Evolutionary conservation across 2,888 invertebrate genomes (phyloP), one percentile per base, ranked within the genome.

Genomic region (Lissonota sp.): DNA sequence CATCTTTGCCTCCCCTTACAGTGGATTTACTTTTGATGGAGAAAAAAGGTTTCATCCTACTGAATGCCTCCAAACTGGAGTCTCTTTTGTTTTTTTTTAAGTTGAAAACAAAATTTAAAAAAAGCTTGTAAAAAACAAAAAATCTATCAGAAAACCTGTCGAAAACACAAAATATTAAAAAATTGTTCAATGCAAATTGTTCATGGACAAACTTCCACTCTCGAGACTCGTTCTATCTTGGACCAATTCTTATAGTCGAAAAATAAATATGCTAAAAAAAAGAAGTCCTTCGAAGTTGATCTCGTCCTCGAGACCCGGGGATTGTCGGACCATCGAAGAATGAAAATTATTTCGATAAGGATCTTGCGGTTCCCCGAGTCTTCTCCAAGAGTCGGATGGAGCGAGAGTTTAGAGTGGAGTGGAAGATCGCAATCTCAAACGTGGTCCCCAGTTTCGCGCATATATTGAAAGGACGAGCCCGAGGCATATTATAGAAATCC

Each of bases 341-440:
- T 77, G 77, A 69, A 80, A 80, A 77, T 80, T 77, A 80, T 73
- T 80, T 70, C 72, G 80, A 80, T 77, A 77, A 69, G 72, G 69
- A 80, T 80, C 72, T n/a, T 76, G 60, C 60, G 44, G 6, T 67
- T 60, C 42, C 60, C 8, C 49, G 72, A 53, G 40, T 53, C 40
- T 66, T 78, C 62, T 16, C 46, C 49, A 49, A 58, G 58, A 26
- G 72, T 26, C 26, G 26, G 26, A 67, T 14, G 40, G 40, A 40
- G 63, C 40, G 40, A 53, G 40, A 53, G 60, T 26, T 26, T 26
- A 42, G 40, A 46, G 57, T 64, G 40, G 55, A 55, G 44, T 60
- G 70, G 60, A 73, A 64, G 75, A 81, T 81, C 64, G 64, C 77
- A 74, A 81, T 81, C 80, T 81, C 58, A 51, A 8, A 58, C 51